Base-by-base conservation (phyloP, 2,888 invertebrate species). In the Lymantria monacha region DNA sequence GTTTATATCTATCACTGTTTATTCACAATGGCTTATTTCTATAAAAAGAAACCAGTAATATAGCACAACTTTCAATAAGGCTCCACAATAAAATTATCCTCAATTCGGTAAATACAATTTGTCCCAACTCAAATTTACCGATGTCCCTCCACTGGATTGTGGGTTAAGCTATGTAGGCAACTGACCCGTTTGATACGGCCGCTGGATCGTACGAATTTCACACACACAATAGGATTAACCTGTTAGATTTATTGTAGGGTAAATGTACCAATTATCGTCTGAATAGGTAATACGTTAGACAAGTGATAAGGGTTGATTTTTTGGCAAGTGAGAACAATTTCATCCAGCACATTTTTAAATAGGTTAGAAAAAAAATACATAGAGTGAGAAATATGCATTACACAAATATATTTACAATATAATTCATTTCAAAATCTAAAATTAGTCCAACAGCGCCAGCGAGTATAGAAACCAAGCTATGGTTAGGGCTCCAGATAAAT, bases 231-330 rank as follows among this genome's bases (percentile, higher is more conserved):
- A 42, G 55, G 51, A 66, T 66, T 59, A 63, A 40, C 44, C 33
- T 40, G 15, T 14, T 41, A 63, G 57, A 59, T 63, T 67, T 67
- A 67, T 60, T 42, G 49, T 42, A 45, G 46, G 58, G 60, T 56
- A 40, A 36, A 15, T 46, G 54, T 61, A 53, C 54, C 54, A 51
- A 46, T 46, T 50, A 30, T 38, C 10, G 43, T 31, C 15, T 30
- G 14, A 37, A 46, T 42, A 14, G 9, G 9, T 33, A 8, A 33
- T 11, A n/a, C 22, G 15, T 15, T 22, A 11, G 11, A 30, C 22
- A 42, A 30, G n/a, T 10, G 33, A 33, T 33, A 8, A 33, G 33
- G 33, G 33, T 33, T 33, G 33, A 33, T 33, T 33, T 33, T 33
- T 10, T 10, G 33, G 33, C 22, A 22, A 22, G 22, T 22, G 22